These are phyloP conservation scores for Chydorus sphaericus DNA, from an alignment of 2,888 invertebrate genomes.

Conservation along the genomic window DNA sequence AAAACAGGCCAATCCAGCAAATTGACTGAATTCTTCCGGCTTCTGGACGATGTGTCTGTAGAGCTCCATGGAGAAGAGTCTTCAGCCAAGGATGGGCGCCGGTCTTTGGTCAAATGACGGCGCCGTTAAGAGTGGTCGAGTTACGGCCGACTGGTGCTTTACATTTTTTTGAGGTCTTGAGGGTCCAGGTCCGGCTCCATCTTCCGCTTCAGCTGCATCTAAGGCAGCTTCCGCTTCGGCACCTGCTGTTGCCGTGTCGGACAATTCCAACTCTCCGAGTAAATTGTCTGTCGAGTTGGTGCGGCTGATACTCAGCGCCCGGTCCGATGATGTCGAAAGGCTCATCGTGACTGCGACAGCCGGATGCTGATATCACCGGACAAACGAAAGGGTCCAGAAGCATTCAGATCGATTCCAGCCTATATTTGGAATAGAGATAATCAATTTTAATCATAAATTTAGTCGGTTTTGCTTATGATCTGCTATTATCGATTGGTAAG, in stretches of 20 bases:
- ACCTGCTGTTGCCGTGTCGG: background rate
- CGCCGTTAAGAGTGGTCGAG: constrained; percentile 8
- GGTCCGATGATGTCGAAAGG: constrained; percentile 10
- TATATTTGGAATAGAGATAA: background rate
- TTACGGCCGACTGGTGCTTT: background rate
- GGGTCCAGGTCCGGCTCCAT: background rate
- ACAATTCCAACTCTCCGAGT: background rate
- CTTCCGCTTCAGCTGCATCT: background rate
- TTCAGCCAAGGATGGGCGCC: background rate
- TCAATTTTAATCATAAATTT: too few species aligned
- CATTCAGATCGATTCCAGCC: too few species aligned
- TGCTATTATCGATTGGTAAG: too few species aligned
- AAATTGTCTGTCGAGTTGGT: constrained; percentile 10
- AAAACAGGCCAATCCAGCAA: background rate
- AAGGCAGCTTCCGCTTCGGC: background rate
- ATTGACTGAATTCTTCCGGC: constrained; percentile 11
- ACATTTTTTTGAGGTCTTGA: background rate
- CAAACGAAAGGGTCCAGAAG: background rate
- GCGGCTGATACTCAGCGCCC: background rate
- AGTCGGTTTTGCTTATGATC: too few species aligned
- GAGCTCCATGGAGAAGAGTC: constrained; percentile 12
- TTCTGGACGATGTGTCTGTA: constrained; percentile 11
- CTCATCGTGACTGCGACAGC: constrained; percentile 1
- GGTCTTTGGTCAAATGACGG: constrained; percentile 13
- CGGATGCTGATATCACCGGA: background rate